Conservation (phyloP, 2,888 invertebrate species). For the Orthosia gracilis region DNA sequence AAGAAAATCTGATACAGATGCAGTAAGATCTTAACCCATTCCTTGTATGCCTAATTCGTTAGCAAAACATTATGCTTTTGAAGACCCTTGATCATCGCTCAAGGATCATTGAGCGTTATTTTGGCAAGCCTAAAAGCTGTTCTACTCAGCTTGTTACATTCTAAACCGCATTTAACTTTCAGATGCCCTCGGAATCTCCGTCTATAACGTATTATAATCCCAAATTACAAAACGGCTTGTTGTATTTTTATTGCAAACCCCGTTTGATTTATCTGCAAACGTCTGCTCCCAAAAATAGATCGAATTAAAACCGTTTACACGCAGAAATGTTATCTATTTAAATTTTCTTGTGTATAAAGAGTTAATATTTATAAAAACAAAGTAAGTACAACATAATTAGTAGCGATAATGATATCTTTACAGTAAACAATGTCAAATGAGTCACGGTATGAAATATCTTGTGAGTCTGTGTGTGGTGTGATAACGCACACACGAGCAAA, state of each 20-base stretch:
- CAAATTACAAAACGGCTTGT: conserved; percentile 11
- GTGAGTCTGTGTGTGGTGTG: conserved; percentile 11
- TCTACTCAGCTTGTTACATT: conserved; percentile 2
- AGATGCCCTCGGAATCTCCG: neutral
- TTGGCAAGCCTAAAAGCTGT: neutral
- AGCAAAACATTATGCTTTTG: neutral
- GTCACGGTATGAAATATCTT: conserved; percentile 56
- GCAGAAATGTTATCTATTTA: conserved; percentile 26
- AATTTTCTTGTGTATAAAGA: conserved; percentile 9
- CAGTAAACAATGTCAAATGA: conserved; percentile 72
- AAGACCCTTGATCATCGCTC: too few relatives aligned
- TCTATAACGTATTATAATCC: conserved; percentile 29
- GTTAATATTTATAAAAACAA: conserved; percentile 59
- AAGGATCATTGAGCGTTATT: neutral
- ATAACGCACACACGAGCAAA: conserved; percentile 34
- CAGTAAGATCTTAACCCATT: too few relatives aligned
- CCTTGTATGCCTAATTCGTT: neutral
- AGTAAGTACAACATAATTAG: conserved; percentile 49
- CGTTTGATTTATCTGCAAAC: conserved; percentile 13
- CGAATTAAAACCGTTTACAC: conserved; percentile 20
- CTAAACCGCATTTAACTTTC: conserved; percentile 5
- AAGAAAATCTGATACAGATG: neutral
- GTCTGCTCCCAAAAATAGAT: conserved; percentile 23
- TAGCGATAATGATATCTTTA: conserved; percentile 41
- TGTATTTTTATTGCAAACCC: conserved; percentile 26